Evolutionary conservation across 2,888 invertebrate genomes (phyloP).

Genomic region (Eupithecia insigniata): DNA sequence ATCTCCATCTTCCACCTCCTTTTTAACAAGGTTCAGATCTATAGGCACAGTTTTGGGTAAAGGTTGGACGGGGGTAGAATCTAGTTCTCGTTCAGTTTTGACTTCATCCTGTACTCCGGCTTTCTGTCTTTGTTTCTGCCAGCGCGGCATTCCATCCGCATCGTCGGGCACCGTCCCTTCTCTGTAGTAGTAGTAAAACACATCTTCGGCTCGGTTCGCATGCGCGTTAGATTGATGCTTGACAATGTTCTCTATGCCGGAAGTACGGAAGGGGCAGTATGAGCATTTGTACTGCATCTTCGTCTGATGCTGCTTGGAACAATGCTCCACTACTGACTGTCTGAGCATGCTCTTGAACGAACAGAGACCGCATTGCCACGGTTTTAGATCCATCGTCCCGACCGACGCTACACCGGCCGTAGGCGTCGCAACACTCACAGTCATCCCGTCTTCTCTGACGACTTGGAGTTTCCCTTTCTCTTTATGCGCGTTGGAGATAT

Average conservation of each 20-base stretch:
- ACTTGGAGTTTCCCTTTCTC: conserved; percentile 64
- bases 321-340: conserved; percentile 85
- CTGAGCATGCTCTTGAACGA: conserved; percentile 85
- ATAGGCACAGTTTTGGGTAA: conserved; percentile 39
- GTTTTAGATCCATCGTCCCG: conserved; percentile 81
- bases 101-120: conserved; percentile 49
- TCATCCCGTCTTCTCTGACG: conserved; percentile 63
- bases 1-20: conserved; percentile 55
- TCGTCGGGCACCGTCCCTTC: conserved; percentile 66
- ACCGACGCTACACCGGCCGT: conserved; percentile 45
- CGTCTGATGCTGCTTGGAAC: conserved; percentile 84
- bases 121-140: conserved; percentile 68
- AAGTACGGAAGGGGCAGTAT: conserved; percentile 85
- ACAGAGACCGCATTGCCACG: conserved; percentile 89
- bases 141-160: conserved; percentile 63
- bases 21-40: conserved; percentile 71
- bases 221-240: conserved; percentile 86
- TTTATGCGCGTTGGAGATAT: conserved; percentile 83
- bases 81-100: conserved; percentile 56
- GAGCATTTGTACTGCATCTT: conserved; percentile 89
- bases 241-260: conserved; percentile 82
- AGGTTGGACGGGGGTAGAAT: conserved; percentile 18
- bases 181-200: conserved; percentile 84
- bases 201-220: conserved; percentile 63
- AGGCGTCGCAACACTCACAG: conserved; percentile 1